Percentiles rank a stretch among this genome's conserved stretches.
Conservation (phyloP, 2,797 vertebrate genomes). For the Scarus forsteni region DNA sequence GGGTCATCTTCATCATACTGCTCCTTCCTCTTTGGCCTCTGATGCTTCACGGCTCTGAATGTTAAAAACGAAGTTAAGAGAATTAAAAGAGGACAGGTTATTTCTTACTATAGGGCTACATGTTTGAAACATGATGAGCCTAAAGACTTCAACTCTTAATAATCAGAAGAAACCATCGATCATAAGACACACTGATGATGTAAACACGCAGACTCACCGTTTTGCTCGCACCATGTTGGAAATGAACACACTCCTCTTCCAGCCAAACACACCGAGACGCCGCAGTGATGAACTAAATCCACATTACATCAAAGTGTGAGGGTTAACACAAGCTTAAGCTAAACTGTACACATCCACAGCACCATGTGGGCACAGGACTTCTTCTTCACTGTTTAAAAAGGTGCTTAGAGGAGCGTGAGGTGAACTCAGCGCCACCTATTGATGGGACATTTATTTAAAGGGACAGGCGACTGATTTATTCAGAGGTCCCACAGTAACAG, state of each 20-base stretch:
- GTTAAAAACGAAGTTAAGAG: neutral
- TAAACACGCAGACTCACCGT: conserved; percentile 68
- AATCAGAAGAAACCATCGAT: accelerated
- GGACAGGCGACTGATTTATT: no score
- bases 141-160: neutral
- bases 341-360: neutral
- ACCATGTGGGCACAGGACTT: conserved; percentile 62
- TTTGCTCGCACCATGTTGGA: conserved; percentile 79
- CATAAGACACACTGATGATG: neutral
- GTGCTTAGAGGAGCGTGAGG: accelerated
- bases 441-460: neutral
- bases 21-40: conserved; percentile 52
- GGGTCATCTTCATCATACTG: conserved; percentile 80
- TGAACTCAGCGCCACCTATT: conserved; percentile 24
- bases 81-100: accelerated
- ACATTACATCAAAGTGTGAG: neutral
- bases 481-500: no score
- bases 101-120: no score
- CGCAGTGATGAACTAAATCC: accelerated
- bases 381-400: conserved; percentile 23
- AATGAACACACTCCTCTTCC: neutral
- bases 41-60: conserved; percentile 58
- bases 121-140: no score
- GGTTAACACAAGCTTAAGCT: neutral
- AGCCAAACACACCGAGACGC: neutral